Evolutionary conservation across 2,888 invertebrate species (phyloP), one percentile per base, ranked within the genome.

Genomic region (Cheilosia grossa): DNA sequence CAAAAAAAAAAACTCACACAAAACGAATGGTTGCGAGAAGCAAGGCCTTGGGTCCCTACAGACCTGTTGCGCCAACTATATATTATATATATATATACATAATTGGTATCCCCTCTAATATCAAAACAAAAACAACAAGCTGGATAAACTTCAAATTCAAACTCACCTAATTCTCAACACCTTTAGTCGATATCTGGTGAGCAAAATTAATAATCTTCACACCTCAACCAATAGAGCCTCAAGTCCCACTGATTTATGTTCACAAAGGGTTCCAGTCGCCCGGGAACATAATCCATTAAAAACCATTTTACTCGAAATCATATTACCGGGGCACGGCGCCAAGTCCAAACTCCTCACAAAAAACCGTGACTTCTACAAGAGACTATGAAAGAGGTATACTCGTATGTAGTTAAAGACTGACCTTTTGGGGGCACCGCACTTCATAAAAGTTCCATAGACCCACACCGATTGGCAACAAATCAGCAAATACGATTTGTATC

Each of bases 401-500:
- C 30, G 47, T 49, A 56, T 27, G 27, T 19, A 7, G 30, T 30
- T 30, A 9, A 9, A 30, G 47, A 64, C 66, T 66, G 79, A 73
- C 73, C 78, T 77, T 75, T 75, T 61, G 64, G 66, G 70, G 58
- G 49, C 27, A 53, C 19, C 69, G 13, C 51, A 30, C 61, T 61
- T 4, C 17, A 13, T 37, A 37, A 37, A 27, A 30, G 58, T 13
- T 13, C 21, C 15, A 33, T 40, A 69, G 51, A 30, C 51, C 66
- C 49, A 53, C 47, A 66, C 49, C 72, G 58, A 47, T 53, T 40
- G 70, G 72, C 27, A 66, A 82, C 66, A 82, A 82, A 82, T 78
- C 72, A 82, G 33, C 30, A 54, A 70, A 72, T 42, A 44, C 61
- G 70, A 82, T 82, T 82, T 82, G 54, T 78, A 67, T 78, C 78